Conservation (phyloP, 2,888 invertebrate genomes). For the Brachylomia viminalis region DNA sequence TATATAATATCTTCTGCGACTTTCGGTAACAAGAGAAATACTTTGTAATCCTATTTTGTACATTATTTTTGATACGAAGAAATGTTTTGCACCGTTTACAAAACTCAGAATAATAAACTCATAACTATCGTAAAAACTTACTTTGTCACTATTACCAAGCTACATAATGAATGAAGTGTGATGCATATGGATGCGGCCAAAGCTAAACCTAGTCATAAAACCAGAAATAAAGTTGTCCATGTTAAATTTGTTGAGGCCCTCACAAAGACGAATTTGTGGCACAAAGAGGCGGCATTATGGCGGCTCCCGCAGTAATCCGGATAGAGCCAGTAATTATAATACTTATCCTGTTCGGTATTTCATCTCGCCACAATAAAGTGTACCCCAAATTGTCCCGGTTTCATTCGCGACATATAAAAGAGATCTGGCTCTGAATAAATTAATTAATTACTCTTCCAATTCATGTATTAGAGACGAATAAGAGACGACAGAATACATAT, state of each 20-base stretch:
- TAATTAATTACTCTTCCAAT: conserved; percentile 17
- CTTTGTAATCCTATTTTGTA: background rate
- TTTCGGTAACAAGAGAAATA: background rate
- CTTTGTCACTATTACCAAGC: background rate
- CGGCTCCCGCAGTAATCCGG: conserved; percentile 78
- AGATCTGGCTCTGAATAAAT: conserved; percentile 31
- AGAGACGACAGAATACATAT: background rate
- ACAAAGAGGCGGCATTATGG: conserved; percentile 77
- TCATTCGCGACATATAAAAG: conserved; percentile 42
- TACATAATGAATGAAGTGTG: background rate
- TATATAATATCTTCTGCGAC: no score
- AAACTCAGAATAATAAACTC: background rate
- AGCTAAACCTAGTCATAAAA: conserved; percentile 36
- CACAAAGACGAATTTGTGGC: conserved; percentile 77
- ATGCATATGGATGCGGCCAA: conserved; percentile 4
- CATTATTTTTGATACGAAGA: background rate
- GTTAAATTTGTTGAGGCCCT: conserved; percentile 69
- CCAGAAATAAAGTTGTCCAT: conserved; percentile 63
- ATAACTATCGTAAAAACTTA: background rate
- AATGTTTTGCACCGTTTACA: background rate
- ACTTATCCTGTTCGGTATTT: conserved; percentile 79
- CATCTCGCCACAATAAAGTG: conserved; percentile 66
- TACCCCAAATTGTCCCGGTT: conserved; percentile 60
- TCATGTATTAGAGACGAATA: conserved; percentile 6
- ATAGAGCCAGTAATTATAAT: conserved; percentile 84